Conservation (phyloP, 2,888 invertebrate genomes). For the Geotrupes spiniger region DNA sequence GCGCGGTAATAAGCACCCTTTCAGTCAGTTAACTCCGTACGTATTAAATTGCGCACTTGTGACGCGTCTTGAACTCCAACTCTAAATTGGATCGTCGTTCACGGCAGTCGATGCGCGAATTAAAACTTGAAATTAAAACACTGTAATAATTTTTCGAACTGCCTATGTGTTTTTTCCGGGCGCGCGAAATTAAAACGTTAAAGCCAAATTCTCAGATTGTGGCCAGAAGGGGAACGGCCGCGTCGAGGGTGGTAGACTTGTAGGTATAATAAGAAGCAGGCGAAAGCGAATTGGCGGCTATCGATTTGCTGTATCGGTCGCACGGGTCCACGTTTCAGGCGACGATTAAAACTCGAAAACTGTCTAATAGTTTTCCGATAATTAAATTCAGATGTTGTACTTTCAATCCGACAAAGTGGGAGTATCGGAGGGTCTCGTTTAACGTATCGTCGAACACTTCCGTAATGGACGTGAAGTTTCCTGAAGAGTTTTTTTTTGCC, state of each 20-base stretch:
- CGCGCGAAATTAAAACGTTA: too few species aligned
- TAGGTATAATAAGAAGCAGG: not conserved
- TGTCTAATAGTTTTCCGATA: slow-evolving; percentile 26
- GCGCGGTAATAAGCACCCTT: slow-evolving; percentile 3
- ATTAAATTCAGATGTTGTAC: slow-evolving; percentile 23
- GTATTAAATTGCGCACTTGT: not conserved
- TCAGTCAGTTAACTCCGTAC: not conserved
- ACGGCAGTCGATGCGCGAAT: not conserved
- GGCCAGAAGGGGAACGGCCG: not conserved
- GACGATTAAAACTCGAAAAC: slow-evolving; percentile 22
- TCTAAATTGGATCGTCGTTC: not conserved
- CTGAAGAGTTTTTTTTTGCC: too few species aligned
- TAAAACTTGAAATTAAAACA: not conserved
- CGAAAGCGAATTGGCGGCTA: not conserved
- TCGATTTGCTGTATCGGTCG: not conserved
- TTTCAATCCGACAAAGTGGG: too few species aligned
- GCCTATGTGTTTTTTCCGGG: too few species aligned
- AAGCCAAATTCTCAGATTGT: too few species aligned
- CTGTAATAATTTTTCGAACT: too few species aligned
- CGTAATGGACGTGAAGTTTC: too few species aligned
- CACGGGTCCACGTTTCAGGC: slow-evolving; percentile 12
- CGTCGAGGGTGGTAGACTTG: not conserved
- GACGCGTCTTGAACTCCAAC: not conserved
- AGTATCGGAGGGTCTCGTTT: too few species aligned
- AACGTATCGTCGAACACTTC: too few species aligned